Evolutionary conservation across 2,113 vertebrate genomes (phyloP).

Genomic region (Saiga tatarica): DNA sequence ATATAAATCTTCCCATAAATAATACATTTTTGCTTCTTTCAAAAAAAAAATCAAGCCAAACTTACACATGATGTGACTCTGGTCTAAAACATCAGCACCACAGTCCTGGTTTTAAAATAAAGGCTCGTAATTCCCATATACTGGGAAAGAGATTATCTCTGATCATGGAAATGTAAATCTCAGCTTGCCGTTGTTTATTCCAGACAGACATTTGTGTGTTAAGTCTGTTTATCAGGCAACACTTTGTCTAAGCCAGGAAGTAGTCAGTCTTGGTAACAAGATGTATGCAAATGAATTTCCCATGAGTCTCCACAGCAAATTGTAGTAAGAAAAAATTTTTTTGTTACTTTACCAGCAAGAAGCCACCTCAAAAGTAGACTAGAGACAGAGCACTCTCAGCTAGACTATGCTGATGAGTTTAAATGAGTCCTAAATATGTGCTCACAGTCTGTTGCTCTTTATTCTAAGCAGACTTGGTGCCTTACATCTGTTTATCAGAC

Average conservation of each 20-base stretch:
- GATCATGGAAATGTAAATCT: conserved; percentile 87
- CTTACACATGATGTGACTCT: conserved; percentile 38
- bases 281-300: conserved; percentile 86
- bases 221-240: conserved; percentile 88
- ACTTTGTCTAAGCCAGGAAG: conserved; percentile 88
- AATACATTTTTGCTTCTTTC: conserved; percentile 49
- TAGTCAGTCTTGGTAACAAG: conserved; percentile 86
- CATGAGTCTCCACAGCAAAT: conserved; percentile 80
- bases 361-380: conserved; percentile 79
- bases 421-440: conserved; percentile 80
- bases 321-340: conserved; percentile 62
- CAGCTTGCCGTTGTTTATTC: conserved; percentile 87
- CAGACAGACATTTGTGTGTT: conserved; percentile 88
- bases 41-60: conserved; percentile 48
- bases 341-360: conserved; percentile 80
- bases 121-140: conserved; percentile 81
- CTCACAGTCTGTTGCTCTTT: conserved; percentile 81
- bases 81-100: conserved; percentile 68
- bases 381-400: conserved; percentile 77
- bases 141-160: conserved; percentile 84
- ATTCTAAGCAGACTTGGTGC: conserved; percentile 81
- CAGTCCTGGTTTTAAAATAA: conserved; percentile 70
- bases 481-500: conserved; percentile 83
- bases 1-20: not conserved
- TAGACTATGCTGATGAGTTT: conserved; percentile 79